These are phyloP conservation scores for Moxostoma hubbsi DNA, from an alignment of 2,797 vertebrate species.

Conservation along the genomic window DNA sequence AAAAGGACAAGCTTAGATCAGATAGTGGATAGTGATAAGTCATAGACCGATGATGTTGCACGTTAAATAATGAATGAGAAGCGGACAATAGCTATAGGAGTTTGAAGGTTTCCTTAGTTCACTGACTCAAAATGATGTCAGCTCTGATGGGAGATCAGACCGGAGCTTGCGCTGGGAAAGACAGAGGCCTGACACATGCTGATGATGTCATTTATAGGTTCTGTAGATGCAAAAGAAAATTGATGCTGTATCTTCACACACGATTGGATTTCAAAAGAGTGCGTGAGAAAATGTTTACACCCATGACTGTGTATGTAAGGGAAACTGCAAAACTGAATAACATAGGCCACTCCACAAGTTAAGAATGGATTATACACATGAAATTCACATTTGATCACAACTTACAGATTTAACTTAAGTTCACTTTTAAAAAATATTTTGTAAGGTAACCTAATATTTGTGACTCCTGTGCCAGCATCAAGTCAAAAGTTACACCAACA, in stretches of 20 bases:
- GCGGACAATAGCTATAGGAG: background rate
- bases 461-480: too few species aligned
- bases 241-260: slow-evolving; percentile 10
- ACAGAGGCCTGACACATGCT: slow-evolving; percentile 4
- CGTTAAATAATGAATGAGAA: background rate
- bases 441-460: too few species aligned
- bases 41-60: background rate
- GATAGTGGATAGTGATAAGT: background rate
- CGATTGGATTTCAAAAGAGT: slow-evolving; percentile 28
- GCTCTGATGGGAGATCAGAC: background rate
- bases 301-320: slow-evolving; percentile 15
- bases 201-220: slow-evolving; percentile 40
- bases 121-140: background rate
- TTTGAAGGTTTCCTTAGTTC: slow-evolving; percentile 2
- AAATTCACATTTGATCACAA: background rate
- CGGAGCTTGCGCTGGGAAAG: too few species aligned
- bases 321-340: background rate
- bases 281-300: slow-evolving; percentile 34
- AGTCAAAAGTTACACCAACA: too few species aligned
- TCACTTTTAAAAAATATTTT: too few species aligned
- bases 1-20: background rate
- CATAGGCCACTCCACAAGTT: background rate
- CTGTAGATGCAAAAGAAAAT: slow-evolving; percentile 6
- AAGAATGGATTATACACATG: background rate
- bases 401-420: too few species aligned